Conservation (phyloP, 2,113 vertebrate species). For the Halcyon malimbica region DNA sequence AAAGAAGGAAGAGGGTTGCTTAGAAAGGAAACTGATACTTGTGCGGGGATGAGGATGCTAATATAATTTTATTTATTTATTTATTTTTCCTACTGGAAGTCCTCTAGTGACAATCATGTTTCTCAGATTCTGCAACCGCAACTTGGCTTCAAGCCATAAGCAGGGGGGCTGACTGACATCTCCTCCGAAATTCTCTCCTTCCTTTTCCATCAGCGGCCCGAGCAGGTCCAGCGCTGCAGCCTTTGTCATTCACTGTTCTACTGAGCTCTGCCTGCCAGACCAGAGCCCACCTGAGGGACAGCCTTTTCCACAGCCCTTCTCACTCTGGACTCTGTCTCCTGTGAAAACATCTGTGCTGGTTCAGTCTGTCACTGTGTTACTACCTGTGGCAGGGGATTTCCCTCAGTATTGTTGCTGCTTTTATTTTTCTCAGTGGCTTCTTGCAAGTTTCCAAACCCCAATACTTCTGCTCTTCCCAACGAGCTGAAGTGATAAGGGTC, state of each 20-base stretch:
- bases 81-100: background rate
- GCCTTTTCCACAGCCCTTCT: background rate
- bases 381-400: background rate
- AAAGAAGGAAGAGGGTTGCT: background rate
- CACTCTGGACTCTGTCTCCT: no score
- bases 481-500: background rate
- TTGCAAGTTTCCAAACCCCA: background rate
- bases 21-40: background rate
- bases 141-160: background rate
- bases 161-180: background rate
- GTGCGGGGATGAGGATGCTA: background rate
- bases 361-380: background rate
- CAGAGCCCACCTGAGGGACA: background rate
- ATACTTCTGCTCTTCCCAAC: background rate
- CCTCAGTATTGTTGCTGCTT: background rate
- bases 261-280: background rate
- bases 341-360: rapidly evolving
- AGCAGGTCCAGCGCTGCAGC: background rate
- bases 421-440: background rate
- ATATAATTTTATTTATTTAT: rapidly evolving
- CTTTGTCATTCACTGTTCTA: rapidly evolving
- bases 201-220: rapidly evolving
- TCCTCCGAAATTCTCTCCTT: background rate
- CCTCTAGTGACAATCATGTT: background rate
- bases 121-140: background rate